A percentile compares a stretch with the other conserved stretches of the same genome.
Evolutionary conservation across 2,797 vertebrate species (phyloP).

Genomic region (Melanotaenia boesemani): DNA sequence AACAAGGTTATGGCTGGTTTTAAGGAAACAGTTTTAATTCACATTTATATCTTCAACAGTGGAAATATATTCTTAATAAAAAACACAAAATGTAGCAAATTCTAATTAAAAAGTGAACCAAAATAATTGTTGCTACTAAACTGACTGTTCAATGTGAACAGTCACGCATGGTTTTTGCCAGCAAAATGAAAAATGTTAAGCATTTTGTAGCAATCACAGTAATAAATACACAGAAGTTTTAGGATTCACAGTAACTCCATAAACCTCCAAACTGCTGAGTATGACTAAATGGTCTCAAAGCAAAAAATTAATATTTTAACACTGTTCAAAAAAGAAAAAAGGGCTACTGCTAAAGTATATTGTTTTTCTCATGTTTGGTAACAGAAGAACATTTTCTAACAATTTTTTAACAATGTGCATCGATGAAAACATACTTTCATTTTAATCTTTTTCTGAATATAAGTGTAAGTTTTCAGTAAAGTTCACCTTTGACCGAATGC

Average conservation of each 20-base stretch:
- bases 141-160: conserved; percentile 63
- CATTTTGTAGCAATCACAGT: neutral
- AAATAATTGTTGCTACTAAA: neutral
- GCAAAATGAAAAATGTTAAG: neutral
- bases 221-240: conserved; percentile 9
- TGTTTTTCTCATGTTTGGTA: neutral
- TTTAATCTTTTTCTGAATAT: neutral
- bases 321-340: too few species aligned
- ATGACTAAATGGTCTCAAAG: neutral
- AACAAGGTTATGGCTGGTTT: too few species aligned
- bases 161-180: conserved; percentile 4
- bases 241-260: neutral
- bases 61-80: conserved; percentile 27
- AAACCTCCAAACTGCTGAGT: neutral
- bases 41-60: neutral
- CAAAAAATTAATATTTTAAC: neutral
- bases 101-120: conserved; percentile 51
- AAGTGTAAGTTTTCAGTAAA: neutral
- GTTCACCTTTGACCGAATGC: neutral
- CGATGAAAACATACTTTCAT: neutral
- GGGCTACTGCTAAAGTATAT: neutral
- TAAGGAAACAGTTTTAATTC: neutral
- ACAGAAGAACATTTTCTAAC: neutral
- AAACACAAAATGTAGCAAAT: conserved; percentile 22
- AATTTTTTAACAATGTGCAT: neutral